Percentiles rank a stretch among this genome's conserved stretches.
phyloP scores from a whole-genome alignment of 2,113 vertebrate genomes.

The Conger conger region DNA sequence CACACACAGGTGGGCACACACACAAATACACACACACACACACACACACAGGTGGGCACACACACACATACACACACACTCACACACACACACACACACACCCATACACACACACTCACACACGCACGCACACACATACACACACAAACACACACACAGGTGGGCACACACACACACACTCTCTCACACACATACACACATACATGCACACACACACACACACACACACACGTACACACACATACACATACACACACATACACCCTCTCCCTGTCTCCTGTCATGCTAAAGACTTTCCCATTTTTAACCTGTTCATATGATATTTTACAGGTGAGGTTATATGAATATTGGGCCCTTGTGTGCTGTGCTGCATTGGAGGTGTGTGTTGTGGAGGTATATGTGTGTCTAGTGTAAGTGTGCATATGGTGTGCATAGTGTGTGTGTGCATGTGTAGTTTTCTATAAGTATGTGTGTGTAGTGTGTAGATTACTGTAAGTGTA shows the following conservation, averaged over 20 bases:
- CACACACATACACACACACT: not conserved
- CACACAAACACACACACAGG: conserved; percentile 43
- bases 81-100: conserved; percentile 4
- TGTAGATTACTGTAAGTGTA: too few relatives aligned
- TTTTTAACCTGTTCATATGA: too few relatives aligned
- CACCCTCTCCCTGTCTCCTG: not conserved
- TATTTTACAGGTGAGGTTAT: too few relatives aligned
- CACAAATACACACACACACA: too few relatives aligned
- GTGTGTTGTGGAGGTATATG: conserved; percentile 15
- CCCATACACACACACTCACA: not conserved
- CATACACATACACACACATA: conserved; percentile 15
- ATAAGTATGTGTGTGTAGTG: too few relatives aligned
- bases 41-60: not conserved
- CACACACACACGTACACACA: conserved; percentile 35
- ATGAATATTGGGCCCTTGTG: not conserved
- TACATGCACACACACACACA: conserved; percentile 31
- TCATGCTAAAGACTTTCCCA: too few relatives aligned
- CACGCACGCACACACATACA: conserved; percentile 21
- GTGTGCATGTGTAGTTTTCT: too few relatives aligned
- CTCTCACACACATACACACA: not conserved
- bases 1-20: not conserved
- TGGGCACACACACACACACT: conserved; percentile 18
- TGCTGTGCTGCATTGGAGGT: conserved; percentile 17
- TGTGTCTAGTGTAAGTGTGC: not conserved
- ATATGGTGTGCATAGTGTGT: not conserved